Conservation (phyloP, 2,888 invertebrate genomes). For the Parnassius smintheus region DNA sequence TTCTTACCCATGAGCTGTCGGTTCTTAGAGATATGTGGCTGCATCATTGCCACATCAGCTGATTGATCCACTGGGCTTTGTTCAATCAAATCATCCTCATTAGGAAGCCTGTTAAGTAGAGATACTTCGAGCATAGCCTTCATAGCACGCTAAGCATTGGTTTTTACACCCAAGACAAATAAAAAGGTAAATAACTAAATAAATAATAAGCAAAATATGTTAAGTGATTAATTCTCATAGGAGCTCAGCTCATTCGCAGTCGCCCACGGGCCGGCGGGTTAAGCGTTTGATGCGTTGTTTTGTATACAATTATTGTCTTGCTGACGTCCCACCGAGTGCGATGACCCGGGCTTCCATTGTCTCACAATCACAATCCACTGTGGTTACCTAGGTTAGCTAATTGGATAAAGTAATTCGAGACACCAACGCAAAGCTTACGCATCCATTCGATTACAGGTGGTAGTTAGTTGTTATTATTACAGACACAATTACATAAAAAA, state of each 20-base stretch:
- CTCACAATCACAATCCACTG: slow-evolving; percentile 27
- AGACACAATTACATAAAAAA: no score
- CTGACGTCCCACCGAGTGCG: slow-evolving; percentile 61
- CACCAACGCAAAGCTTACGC: slow-evolving; percentile 8
- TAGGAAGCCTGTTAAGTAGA: no score
- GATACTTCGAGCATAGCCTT: no score
- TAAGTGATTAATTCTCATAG: slow-evolving; percentile 19
- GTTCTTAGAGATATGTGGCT: no score
- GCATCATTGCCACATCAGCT: no score
- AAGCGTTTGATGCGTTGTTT: slow-evolving; percentile 35
- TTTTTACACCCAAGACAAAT: no score
- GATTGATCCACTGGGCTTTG: no score
- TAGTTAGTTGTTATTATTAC: no score
- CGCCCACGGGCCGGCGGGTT: slow-evolving; percentile 15
- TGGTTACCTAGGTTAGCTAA: slow-evolving; percentile 27
- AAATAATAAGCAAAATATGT: slow-evolving; percentile 2
- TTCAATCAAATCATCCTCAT: no score
- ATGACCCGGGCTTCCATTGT: slow-evolving; percentile 53
- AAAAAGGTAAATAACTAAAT: neutral
- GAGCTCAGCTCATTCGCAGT: slow-evolving; percentile 6
- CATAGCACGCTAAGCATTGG: no score
- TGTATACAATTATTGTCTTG: slow-evolving; percentile 53
- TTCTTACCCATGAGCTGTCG: no score
- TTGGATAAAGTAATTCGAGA: slow-evolving; percentile 25
- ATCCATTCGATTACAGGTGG: slow-evolving; percentile 1